Evolutionary conservation across 2,797 vertebrate species (phyloP), one percentile per base, ranked within the genome.

Genomic region (Acomys russatus): DNA sequence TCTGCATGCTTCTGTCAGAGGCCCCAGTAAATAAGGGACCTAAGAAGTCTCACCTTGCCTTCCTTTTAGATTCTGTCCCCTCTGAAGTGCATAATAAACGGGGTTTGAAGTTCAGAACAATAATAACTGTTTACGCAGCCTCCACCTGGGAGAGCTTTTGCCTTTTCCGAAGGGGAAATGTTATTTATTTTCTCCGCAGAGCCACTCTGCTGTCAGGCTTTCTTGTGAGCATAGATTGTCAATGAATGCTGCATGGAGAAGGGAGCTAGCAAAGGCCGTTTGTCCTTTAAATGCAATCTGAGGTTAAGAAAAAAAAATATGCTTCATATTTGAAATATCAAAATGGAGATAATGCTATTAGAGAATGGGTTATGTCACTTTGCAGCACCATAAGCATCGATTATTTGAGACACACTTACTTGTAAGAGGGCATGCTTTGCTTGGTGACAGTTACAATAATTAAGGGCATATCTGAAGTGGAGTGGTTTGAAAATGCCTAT

Each of bases 1-100:
- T 76, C 80, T 28, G 86, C 86, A 71, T 6, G 30, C 92, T 98
- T 97, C 97, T 98, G 97, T 98, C 97, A 97, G 96, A 85, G 78
- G 71, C 49, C 95, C 95, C 88, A 91, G 94, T 98, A 98, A 98
- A 96, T 95, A 98, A 96, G 90, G 93, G 97, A 95, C 84, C 91
- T 95, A 89, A 97, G 95, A 90, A 97, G 96, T 89, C 82, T 97
- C 96, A 94, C 93, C 86, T 97, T 82, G 82, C 0, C 14, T 78
- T 6, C 61, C 59, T 94, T 94, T 88, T 70, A 90, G 44, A 97
- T 85, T 35, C 61, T 33, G 84, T 80, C 76, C 76, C 76, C 3
- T 92, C 92, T 94, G 33, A 96, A 94, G 78, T 73, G 17, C 9
- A 2, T 80, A 95, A 96, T 94, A 94, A 95, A 78, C 59, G 10